These are phyloP conservation scores for Calameuta idolon DNA, from an alignment of 2,888 invertebrate genomes.

Conservation along the genomic window DNA sequence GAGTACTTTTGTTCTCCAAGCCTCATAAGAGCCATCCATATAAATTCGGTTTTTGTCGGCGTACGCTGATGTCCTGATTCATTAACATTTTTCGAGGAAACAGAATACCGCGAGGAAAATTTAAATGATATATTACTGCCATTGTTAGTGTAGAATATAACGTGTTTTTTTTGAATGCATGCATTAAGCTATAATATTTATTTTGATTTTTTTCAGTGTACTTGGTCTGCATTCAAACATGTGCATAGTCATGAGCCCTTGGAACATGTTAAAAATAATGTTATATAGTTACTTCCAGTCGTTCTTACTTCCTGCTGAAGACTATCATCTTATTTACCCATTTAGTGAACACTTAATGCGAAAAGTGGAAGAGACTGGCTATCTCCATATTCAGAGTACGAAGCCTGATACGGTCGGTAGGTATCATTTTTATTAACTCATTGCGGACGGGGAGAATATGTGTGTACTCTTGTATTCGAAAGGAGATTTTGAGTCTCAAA, in stretches of 20 bases:
- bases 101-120: background rate
- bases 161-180: background rate
- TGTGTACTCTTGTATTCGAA: too few species aligned
- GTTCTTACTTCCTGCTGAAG: slow-evolving; percentile 46
- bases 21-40: background rate
- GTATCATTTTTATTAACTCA: slow-evolving; percentile 27
- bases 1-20: background rate
- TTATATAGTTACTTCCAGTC: slow-evolving; percentile 51
- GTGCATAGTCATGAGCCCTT: slow-evolving; percentile 50
- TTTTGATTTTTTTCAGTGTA: slow-evolving; percentile 55
- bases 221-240: slow-evolving; percentile 70
- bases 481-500: too few species aligned
- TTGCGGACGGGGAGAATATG: too few species aligned
- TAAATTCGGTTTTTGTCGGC: background rate
- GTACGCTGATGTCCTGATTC: background rate
- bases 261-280: slow-evolving; percentile 33
- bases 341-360: slow-evolving; percentile 34
- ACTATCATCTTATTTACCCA: slow-evolving; percentile 49
- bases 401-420: slow-evolving; percentile 81
- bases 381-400: slow-evolving; percentile 74
- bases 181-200: background rate
- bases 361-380: slow-evolving; percentile 54
- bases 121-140: background rate
- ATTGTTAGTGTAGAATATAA: background rate
- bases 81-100: background rate